Conservation (phyloP, 2,888 invertebrate species). For the Timandra comae region DNA sequence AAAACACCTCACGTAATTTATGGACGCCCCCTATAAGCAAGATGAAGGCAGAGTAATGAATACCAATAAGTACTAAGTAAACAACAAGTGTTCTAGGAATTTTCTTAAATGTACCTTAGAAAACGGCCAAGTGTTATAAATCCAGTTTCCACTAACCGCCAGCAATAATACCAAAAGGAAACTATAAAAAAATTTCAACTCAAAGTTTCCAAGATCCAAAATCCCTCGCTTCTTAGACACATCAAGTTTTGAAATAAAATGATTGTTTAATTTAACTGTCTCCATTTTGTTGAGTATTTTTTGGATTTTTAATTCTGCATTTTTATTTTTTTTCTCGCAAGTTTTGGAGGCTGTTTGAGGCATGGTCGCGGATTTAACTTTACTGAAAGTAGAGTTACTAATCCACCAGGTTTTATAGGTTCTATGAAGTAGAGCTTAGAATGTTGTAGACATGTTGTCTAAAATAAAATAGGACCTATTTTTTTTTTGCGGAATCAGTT, state of each 20-base stretch:
- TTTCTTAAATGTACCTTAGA: too few species aligned
- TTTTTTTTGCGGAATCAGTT: too few species aligned
- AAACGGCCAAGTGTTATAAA: constrained; percentile 30
- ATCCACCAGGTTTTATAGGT: not conserved
- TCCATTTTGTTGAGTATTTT: constrained; percentile 58
- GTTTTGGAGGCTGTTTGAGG: constrained; percentile 30
- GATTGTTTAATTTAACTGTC: constrained; percentile 38
- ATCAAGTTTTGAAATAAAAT: constrained; percentile 38
- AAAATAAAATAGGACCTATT: too few species aligned
- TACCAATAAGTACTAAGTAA: too few species aligned
- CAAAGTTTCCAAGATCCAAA: not conserved
- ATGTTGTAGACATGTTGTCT: not conserved
- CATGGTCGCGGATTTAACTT: constrained; percentile 34
- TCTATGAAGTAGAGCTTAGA: not conserved
- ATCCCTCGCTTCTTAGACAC: constrained; percentile 14
- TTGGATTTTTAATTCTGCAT: constrained; percentile 48
- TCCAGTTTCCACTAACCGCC: constrained; percentile 27
- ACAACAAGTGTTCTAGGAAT: too few species aligned
- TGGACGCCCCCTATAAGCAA: too few species aligned
- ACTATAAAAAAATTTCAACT: constrained; percentile 10
- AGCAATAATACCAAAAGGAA: constrained; percentile 14
- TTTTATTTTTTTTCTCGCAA: constrained; percentile 54
- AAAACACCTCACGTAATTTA: too few species aligned
- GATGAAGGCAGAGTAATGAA: too few species aligned
- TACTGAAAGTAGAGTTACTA: constrained; percentile 30